A percentile compares a stretch with the other conserved stretches of the same genome.
These are phyloP conservation scores for Zaprionus nigranus DNA, from an alignment of 1,140 invertebrate genomes.

Conservation along the genomic window DNA sequence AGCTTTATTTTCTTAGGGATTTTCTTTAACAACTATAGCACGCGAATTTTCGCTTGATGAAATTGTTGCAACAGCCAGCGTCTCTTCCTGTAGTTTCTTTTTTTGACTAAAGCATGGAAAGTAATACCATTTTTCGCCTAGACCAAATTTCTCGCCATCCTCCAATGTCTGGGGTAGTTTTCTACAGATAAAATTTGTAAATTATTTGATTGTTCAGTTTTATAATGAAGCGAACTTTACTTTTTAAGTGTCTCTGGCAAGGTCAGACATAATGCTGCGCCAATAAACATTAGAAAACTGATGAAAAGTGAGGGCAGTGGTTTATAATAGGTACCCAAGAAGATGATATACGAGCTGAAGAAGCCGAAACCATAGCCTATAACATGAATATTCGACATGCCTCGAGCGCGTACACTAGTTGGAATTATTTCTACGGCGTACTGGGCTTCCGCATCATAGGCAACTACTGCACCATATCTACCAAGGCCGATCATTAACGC, in stretches of 20 bases:
- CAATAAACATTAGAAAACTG: slow-evolving; percentile 85
- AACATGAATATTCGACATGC: slow-evolving; percentile 86
- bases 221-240: slow-evolving; percentile 32
- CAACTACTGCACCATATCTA: slow-evolving; percentile 87
- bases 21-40: slow-evolving; percentile 13
- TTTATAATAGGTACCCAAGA: slow-evolving; percentile 84
- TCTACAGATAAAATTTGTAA: slow-evolving; percentile 26
- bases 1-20: slow-evolving; percentile 34
- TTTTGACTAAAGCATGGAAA: slow-evolving; percentile 59
- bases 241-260: slow-evolving; percentile 87
- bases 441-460: slow-evolving; percentile 87
- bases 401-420: slow-evolving; percentile 87
- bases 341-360: slow-evolving; percentile 81
- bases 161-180: slow-evolving; percentile 86
- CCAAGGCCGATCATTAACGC: slow-evolving; percentile 85
- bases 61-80: slow-evolving; percentile 12
- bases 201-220: not conserved
- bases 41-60: slow-evolving; percentile 15
- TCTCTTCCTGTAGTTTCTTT: slow-evolving; percentile 16
- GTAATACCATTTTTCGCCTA: slow-evolving; percentile 84
- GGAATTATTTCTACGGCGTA: slow-evolving; percentile 89
- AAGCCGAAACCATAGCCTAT: slow-evolving; percentile 85
- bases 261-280: slow-evolving; percentile 86
- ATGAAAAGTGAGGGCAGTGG: slow-evolving; percentile 86
- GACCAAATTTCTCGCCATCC: slow-evolving; percentile 87